Evolutionary conservation across 1,140 invertebrate species (phyloP), one percentile per base, ranked within the genome.

Genomic region (Chionoecetes opilio): DNA sequence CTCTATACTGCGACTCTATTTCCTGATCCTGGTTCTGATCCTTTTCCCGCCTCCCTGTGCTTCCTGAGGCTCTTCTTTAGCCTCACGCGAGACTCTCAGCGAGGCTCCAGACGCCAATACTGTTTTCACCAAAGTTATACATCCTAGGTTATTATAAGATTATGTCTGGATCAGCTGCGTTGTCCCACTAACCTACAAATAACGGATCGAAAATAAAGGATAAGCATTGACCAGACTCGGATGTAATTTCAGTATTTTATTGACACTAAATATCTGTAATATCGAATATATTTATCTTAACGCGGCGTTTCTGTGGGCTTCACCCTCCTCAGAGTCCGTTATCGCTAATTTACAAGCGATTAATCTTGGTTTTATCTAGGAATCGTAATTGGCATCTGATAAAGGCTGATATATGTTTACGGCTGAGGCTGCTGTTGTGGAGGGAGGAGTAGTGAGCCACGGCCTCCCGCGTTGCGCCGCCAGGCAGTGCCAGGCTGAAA

Each of bases 341-440:
- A 75, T n/a, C 63, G 63, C 63, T 75, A 2, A n/a, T n/a, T 75
- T 75, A 75, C 21, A 75, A n/a, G 63, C 63, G n/a, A 75, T 75
- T 75, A 75, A 75, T 75, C 63, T 26, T 75, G 21, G 63, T 75
- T 75, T 75, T 75, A 75, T 75, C 63, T 75, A n/a, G 63, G 63
- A 75, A 75, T n/a, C 63, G 63, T 75, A 75, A 75, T 75, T 75
- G 63, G 63, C 21, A 75, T 75, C 63, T 75, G 63, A 75, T 75
- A 75, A 75, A n/a, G 63, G 11, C 63, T 75, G 63, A 75, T 75
- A 21, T 75, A 75, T 75, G 63, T 75, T 75, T n/a, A 75, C 63
- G 63, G 63, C 63, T 75, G 8, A 6, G n/a, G 63, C 8, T 17
- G 9, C 5, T 14, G 41, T 5, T 26, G 63, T 53, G 46, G 46